phyloP scores from a whole-genome alignment of 2,797 vertebrate species.

The Knipowitschia caucasica region DNA sequence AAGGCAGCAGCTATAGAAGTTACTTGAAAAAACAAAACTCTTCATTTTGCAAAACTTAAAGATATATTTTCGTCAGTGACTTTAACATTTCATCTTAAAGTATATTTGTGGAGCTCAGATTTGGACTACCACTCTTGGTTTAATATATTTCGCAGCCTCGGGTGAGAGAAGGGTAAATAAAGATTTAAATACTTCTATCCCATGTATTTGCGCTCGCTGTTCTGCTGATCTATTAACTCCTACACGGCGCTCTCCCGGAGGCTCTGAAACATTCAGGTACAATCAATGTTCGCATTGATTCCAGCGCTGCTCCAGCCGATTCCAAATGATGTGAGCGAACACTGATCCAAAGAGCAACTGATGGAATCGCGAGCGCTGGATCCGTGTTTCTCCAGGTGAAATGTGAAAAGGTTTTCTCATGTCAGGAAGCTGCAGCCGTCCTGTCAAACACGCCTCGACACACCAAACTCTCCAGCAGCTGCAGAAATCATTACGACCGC shows the following conservation, averaged over 20 bases:
- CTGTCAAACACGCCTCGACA: constrained; percentile 1
- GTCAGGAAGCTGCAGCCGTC: neutral
- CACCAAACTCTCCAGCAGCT: constrained; percentile 22
- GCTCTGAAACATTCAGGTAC: constrained; percentile 11
- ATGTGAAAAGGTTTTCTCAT: constrained; percentile 5
- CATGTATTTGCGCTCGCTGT: neutral
- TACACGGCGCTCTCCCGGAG: neutral
- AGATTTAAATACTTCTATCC: neutral
- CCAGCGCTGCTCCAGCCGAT: neutral
- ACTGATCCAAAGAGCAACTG: constrained; percentile 1
- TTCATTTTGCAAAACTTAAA: too few species aligned
- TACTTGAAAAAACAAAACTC: too few species aligned
- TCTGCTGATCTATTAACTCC: constrained; percentile 11
- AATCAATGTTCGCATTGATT: constrained; percentile 9
- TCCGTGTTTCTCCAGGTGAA: constrained; percentile 2
- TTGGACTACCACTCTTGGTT: neutral
- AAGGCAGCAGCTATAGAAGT: too few species aligned
- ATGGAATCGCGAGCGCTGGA: neutral
- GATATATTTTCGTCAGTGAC: neutral
- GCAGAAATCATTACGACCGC: constrained; percentile 22
- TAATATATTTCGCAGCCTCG: neutral
- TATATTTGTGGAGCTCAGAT: neutral
- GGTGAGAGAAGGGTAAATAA: neutral
- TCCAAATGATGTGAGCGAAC: neutral
- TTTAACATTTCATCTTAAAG: neutral